Base-by-base conservation (phyloP, 2,797 vertebrate species). In the Amblyopsis hoosieri region DNA sequence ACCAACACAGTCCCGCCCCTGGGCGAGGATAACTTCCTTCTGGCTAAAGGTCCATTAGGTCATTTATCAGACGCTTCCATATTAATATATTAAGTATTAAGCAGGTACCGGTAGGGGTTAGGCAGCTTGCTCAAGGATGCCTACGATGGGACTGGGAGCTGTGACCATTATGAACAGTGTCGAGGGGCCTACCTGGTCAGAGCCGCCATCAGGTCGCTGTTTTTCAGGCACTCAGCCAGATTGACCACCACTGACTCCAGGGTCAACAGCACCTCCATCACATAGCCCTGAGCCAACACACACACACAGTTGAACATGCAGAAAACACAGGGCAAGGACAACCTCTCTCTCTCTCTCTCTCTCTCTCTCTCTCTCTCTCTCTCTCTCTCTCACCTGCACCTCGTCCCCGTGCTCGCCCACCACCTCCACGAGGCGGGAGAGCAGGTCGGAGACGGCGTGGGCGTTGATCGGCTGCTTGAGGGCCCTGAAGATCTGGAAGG, bases 381-480 rank as follows among this genome's bases (percentile, higher is more conserved):
- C 1, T 49, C 1, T 47, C 14, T 37, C 12, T 37, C 59, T 37
- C 89, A 98, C 98, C 95, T 99, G 98, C 82, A 99, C 97, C 82
- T 99, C 98, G 57, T 99, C 98, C 19, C 98, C 98, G 0, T 99
- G 97, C 66, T 99, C 98, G 78, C 98, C 98, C 17, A 99, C 96
- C 81, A 99, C 97, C 88, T 99, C 98, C 2, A 99, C 98, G 50
- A 99, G 79, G 45, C 98, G 95, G 0, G 98, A 99, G 3, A 99
- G 93, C 74, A 99, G 92, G 84, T 99, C 98, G 4, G 97, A 95
- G 51, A 99, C 91, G 0, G 97, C 97, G 0, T 98, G 97, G 49
- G 97, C 96, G 46, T 98, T 99, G 60, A 99, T 94, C 0, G 98
- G 98, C 69, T 99, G 97, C 64, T 95, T 96, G 60, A 99, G 93